Base-by-base conservation (phyloP, 1,140 invertebrate species). In the Drosophila pseudoobscura region DNA sequence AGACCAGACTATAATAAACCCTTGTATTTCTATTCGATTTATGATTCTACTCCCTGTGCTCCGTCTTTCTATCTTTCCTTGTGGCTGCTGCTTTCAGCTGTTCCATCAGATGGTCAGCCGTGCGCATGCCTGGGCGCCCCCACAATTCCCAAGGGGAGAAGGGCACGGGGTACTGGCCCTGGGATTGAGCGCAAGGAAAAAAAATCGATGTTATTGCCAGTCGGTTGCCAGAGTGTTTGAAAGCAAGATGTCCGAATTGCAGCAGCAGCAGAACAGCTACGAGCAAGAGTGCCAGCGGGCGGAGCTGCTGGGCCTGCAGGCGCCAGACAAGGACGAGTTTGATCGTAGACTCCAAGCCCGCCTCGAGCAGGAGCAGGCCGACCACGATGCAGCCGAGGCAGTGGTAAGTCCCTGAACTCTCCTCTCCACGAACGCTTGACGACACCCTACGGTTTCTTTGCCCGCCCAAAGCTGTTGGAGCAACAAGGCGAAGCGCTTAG, bases 281-380 rank as follows among this genome's bases (percentile, higher is more conserved):
- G 93, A 95, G 89, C 93, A 95, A 85, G 95, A 95, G 13, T 95
- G 95, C 79, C 94, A 95, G 84, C 92, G 95, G 53, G 95, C 95
- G 3, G 95, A 96, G 91, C 91, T 96, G 13, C 92, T 96, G 55
- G 95, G 95, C 0, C 92, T 95, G 22, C 93, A 94, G 50, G 93
- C 93, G 71, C 95, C 95, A 0, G 92, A 93, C 68, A 92, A 93
- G 83, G 94, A 94, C 20, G 94, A 95, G 45, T 96, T 95, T 92
- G 89, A 93, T 44, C 75, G 70, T 1, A 64, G 51, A 9, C 69
- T 65, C 3, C 69, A 69, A 92, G 92, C 79, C 92, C 92, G 70
- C 66, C 77, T 70, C 77, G 82, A 92, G 56, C 66, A 76, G 13
- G 63, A 78, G 13, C 11, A 80, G 53, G 78, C 91, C 24, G 92